Evolutionary conservation across 1,140 invertebrate genomes (phyloP).

Genomic region (Lucilia sericata): DNA sequence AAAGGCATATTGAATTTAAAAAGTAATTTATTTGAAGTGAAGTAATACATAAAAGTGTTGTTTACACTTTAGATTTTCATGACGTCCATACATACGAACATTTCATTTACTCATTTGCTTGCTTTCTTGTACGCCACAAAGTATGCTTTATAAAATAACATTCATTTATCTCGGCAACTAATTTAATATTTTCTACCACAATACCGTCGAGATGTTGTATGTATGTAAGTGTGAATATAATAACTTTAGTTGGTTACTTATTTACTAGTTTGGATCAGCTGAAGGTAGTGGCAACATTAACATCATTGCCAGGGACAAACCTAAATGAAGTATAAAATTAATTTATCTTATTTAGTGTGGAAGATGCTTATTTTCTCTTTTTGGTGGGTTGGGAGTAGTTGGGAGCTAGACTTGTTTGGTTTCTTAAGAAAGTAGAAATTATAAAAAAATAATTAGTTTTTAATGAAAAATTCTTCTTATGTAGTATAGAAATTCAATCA

Average conservation of each 20-base stretch:
- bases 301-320: background rate
- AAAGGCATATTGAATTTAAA: no score
- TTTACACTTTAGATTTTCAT: background rate
- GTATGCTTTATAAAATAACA: background rate
- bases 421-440: background rate
- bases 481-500: background rate
- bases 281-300: background rate
- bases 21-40: no score
- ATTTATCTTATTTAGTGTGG: constrained; percentile 2
- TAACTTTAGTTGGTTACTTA: background rate
- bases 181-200: background rate
- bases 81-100: background rate
- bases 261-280: background rate
- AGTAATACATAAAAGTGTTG: background rate
- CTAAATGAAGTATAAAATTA: constrained; percentile 4
- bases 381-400: no score
- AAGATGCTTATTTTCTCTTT: no score
- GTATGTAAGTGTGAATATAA: background rate
- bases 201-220: background rate
- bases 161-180: background rate
- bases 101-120: background rate
- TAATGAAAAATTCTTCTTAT: background rate
- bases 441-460: constrained; percentile 15
- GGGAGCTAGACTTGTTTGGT: no score
- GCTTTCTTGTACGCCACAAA: background rate